Evolutionary conservation across 1,140 invertebrate genomes (phyloP).

Genomic region (Teleopsis dalmanni): DNA sequence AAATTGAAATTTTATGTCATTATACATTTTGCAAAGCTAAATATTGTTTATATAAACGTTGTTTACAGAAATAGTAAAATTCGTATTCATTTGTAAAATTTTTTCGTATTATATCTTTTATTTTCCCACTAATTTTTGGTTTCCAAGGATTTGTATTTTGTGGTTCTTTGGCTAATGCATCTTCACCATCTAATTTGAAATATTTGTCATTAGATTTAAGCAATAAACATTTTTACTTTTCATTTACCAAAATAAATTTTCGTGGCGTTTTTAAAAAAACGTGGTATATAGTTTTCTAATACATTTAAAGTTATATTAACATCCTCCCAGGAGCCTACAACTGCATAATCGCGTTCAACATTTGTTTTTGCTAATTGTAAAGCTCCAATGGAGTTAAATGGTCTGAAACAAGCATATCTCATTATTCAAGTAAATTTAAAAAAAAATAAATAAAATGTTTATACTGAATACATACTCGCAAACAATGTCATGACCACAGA

Average conservation of each 20-base stretch:
- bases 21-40: conserved; percentile 21
- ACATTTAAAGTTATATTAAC: conserved; percentile 73
- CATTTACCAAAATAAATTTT: conserved; percentile 66
- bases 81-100: conserved; percentile 33
- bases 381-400: conserved; percentile 71
- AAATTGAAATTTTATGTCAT: not conserved
- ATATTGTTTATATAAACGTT: conserved; percentile 30
- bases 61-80: conserved; percentile 33
- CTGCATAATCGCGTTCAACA: conserved; percentile 74
- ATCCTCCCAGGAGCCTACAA: conserved; percentile 77
- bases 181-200: conserved; percentile 18
- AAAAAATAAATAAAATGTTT: not conserved
- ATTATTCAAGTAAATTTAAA: not conserved
- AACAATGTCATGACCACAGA: conserved; percentile 78
- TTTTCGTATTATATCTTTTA: conserved; percentile 20
- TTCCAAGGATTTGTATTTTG: conserved; percentile 28
- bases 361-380: conserved; percentile 71
- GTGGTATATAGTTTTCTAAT: conserved; percentile 70
- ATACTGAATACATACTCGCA: conserved; percentile 65
- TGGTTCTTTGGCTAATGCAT: conserved; percentile 14
- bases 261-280: conserved; percentile 67
- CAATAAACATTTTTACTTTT: not conserved
- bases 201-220: no score
- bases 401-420: conserved; percentile 49
- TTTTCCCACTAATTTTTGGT: conserved; percentile 19